Evolutionary conservation across 2,888 invertebrate species (phyloP).

Genomic region (Iphiclides podalirius): DNA sequence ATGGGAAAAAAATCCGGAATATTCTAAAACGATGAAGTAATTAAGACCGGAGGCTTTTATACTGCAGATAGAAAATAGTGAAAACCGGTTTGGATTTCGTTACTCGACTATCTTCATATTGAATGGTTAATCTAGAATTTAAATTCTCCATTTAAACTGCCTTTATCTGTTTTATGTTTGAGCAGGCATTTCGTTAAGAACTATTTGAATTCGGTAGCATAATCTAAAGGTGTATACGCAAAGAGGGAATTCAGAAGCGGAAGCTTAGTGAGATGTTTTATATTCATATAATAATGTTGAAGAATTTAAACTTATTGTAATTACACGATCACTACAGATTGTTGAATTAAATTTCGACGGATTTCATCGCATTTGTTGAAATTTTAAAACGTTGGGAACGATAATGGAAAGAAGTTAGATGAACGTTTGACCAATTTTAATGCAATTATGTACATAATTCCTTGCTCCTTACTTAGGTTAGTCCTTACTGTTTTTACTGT

Average conservation of each 20-base stretch:
- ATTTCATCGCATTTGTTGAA: too few relatives aligned
- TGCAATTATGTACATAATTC: too few relatives aligned
- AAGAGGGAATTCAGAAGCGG: constrained; percentile 19
- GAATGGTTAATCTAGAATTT: constrained; percentile 43
- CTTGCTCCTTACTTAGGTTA: too few relatives aligned
- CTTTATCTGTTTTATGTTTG: constrained; percentile 58
- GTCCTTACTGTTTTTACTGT: too few relatives aligned
- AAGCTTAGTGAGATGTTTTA: too few relatives aligned
- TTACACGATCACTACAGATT: too few relatives aligned
- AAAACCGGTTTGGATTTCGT: constrained; percentile 53
- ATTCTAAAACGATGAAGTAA: constrained; percentile 50
- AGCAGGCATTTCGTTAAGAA: constrained; percentile 47
- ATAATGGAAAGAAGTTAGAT: too few relatives aligned
- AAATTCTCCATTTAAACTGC: constrained; percentile 45
- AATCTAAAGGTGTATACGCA: constrained; percentile 24
- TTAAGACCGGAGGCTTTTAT: constrained; percentile 57
- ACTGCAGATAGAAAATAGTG: constrained; percentile 47
- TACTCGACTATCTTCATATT: constrained; percentile 40
- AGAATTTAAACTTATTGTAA: too few relatives aligned
- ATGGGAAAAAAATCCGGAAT: constrained; percentile 40
- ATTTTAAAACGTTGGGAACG: too few relatives aligned
- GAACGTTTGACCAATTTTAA: too few relatives aligned
- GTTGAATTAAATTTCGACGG: too few relatives aligned
- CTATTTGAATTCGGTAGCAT: constrained; percentile 35
- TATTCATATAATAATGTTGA: too few relatives aligned